Evolutionary conservation across 2,888 invertebrate genomes (phyloP).

Genomic region (Hemithea aestivaria): DNA sequence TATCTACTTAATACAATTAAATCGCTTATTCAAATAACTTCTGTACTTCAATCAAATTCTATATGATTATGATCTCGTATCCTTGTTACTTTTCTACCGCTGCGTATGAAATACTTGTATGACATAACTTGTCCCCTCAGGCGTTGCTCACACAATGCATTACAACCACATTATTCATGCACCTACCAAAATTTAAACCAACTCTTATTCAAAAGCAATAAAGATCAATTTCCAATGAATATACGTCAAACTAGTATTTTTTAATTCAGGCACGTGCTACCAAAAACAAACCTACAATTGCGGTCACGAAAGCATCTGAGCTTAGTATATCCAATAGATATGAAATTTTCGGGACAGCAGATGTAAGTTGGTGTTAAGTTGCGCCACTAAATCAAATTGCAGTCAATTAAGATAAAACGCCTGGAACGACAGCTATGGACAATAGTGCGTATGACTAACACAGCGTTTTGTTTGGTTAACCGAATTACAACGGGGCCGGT

Average conservation of each 20-base stretch:
- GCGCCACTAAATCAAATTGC: slow-evolving; percentile 72
- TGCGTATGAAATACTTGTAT: slow-evolving; percentile 64
- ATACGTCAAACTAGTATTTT: slow-evolving; percentile 8
- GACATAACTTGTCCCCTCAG: slow-evolving; percentile 66
- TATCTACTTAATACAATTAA: slow-evolving; percentile 20
- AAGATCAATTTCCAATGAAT: slow-evolving; percentile 11
- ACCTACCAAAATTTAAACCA: neutral
- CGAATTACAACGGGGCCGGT: slow-evolving; percentile 52
- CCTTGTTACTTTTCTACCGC: slow-evolving; percentile 66
- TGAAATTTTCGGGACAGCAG: slow-evolving; percentile 29
- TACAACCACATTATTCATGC: slow-evolving; percentile 30
- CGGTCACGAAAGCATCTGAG: slow-evolving; percentile 29
- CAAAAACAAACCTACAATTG: slow-evolving; percentile 39
- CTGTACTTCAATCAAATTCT: slow-evolving; percentile 56
- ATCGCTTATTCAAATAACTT: slow-evolving; percentile 33
- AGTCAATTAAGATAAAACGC: slow-evolving; percentile 77
- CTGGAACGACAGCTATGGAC: slow-evolving; percentile 65
- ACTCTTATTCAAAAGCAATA: slow-evolving; percentile 12
- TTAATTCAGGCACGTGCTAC: slow-evolving; percentile 37
- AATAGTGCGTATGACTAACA: slow-evolving; percentile 68
- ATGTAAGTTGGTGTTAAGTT: slow-evolving; percentile 43
- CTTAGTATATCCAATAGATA: slow-evolving; percentile 32
- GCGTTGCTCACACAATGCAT: slow-evolving; percentile 57
- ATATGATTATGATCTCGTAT: slow-evolving; percentile 68
- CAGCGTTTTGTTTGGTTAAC: slow-evolving; percentile 69